A percentile compares a stretch with the other conserved stretches of the same genome.
phyloP scores from a whole-genome alignment of 2,888 invertebrate genomes.

The Harpalus rufipes region DNA sequence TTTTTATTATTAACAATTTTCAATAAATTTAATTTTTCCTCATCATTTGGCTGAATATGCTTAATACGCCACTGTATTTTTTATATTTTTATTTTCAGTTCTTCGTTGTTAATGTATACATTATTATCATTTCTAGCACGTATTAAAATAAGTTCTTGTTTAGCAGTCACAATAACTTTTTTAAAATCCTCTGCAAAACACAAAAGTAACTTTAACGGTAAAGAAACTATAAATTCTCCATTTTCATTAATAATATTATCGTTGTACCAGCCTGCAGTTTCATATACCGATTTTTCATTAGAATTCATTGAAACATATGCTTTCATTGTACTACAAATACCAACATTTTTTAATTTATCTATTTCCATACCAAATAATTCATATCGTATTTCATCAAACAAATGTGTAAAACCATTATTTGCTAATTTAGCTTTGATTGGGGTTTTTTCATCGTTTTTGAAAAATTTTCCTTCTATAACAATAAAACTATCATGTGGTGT shows the following conservation, averaged over 20 bases:
- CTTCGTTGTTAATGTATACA: background rate
- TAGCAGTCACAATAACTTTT: slow-evolving; percentile 8
- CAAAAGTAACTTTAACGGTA: slow-evolving; percentile 72
- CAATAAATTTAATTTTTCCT: slow-evolving; percentile 70
- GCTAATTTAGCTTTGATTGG: slow-evolving; percentile 21
- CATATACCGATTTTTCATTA: slow-evolving; percentile 69
- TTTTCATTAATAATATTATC: slow-evolving; percentile 42
- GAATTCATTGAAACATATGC: slow-evolving; percentile 71
- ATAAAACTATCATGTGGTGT: slow-evolving; percentile 67
- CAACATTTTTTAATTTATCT: slow-evolving; percentile 72
- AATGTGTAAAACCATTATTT: slow-evolving; percentile 71
- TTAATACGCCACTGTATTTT: slow-evolving; percentile 70
- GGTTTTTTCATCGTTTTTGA: background rate
- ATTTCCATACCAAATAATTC: slow-evolving; percentile 73
- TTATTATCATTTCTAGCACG: slow-evolving; percentile 34
- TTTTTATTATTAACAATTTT: slow-evolving; percentile 33
- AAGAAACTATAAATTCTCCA: slow-evolving; percentile 71
- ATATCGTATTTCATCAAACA: slow-evolving; percentile 73
- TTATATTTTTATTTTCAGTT: slow-evolving; percentile 14
- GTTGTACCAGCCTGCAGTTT: slow-evolving; percentile 70
- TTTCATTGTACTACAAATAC: slow-evolving; percentile 73
- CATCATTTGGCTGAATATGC: slow-evolving; percentile 68
- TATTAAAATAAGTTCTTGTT: slow-evolving; percentile 15
- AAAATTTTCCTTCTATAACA: slow-evolving; percentile 59
- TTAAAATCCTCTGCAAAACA: slow-evolving; percentile 70